Conservation (phyloP, 2,113 vertebrate genomes). For the Pyrgilauda ruficollis region DNA sequence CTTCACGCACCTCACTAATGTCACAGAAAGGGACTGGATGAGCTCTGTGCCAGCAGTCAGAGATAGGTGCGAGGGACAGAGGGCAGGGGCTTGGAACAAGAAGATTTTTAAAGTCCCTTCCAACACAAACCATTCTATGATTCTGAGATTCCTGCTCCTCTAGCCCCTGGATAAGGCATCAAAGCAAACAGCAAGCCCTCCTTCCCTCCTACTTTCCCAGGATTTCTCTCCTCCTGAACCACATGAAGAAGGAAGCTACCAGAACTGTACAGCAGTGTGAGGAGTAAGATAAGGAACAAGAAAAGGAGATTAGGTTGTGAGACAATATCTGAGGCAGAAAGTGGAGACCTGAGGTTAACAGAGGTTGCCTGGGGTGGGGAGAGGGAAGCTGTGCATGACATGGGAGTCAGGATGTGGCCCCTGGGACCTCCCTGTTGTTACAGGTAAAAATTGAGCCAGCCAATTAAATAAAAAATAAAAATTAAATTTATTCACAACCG, state of each 20-base stretch:
- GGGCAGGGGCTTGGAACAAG: neutral
- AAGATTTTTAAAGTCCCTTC: neutral
- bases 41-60: neutral
- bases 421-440: neutral
- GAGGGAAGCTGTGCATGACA: neutral
- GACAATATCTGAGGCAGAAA: neutral
- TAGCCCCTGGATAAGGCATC: rapidly evolving
- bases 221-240: neutral
- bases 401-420: neutral
- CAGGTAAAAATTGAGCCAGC: too few species aligned
- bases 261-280: neutral
- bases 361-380: neutral
- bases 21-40: neutral
- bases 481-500: too few species aligned
- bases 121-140: neutral
- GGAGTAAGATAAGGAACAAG: neutral
- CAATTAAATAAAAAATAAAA: too few species aligned
- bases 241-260: neutral
- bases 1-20: neutral
- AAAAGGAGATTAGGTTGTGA: neutral
- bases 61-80: neutral
- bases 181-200: neutral
- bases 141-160: neutral
- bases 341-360: neutral
- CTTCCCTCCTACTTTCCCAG: neutral